Evolutionary conservation across 2,888 invertebrate species (phyloP).

Genomic region (Torymus aiolomorphi): DNA sequence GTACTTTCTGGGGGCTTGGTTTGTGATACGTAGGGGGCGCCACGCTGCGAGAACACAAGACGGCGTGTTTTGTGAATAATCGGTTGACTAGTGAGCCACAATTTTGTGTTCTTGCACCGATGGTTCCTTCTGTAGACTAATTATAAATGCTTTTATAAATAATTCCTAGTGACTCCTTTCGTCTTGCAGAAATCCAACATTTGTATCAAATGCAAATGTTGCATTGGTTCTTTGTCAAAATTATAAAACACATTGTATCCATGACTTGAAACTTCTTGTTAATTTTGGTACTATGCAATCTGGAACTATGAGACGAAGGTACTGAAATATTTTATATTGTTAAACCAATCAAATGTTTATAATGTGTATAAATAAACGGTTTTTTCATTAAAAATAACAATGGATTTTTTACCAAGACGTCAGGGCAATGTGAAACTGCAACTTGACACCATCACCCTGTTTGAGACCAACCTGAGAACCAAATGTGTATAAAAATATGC

Average conservation of each 20-base stretch:
- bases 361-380: conserved; percentile 51
- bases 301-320: conserved; percentile 6
- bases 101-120: conserved; percentile 46
- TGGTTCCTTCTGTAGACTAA: neutral
- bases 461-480: conserved; percentile 30
- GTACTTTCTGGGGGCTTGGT: too few species aligned
- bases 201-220: conserved; percentile 29
- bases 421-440: conserved; percentile 42
- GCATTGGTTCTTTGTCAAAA: conserved; percentile 7
- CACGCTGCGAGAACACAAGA: conserved; percentile 35
- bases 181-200: conserved; percentile 55
- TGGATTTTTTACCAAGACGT: conserved; percentile 56
- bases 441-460: conserved; percentile 17
- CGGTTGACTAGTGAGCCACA: too few species aligned
- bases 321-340: conserved; percentile 49
- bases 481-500: conserved; percentile 28
- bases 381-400: conserved; percentile 49
- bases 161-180: conserved; percentile 43
- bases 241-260: conserved; percentile 7
- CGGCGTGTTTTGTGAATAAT: neutral
- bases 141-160: neutral
- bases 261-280: conserved; percentile 3
- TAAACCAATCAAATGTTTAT: conserved; percentile 49
- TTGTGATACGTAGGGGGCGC: neutral
- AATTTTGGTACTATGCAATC: neutral